A percentile compares a stretch with the other conserved stretches of the same genome.
Evolutionary conservation across 53 echinoderm and acorn worm species (phyloP).

Genomic region (Holothuria scabra): DNA sequence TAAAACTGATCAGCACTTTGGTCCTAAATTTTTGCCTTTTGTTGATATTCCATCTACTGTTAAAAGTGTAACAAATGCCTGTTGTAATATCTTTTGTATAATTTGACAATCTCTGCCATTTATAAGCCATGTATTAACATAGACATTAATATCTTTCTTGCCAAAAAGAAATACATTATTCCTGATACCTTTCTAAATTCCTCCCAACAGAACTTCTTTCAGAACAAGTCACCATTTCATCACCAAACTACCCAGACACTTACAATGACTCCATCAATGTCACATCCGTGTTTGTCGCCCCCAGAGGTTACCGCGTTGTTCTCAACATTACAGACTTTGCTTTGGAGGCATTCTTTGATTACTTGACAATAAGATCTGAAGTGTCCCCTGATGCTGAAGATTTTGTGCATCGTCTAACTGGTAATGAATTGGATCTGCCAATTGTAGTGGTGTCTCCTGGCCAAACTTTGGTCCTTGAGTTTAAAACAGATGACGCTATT

Average conservation of each 20-base stretch:
- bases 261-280: not conserved
- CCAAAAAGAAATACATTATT: too few relatives aligned
- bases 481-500: not conserved
- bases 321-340: conserved; percentile 27
- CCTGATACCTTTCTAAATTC: too few relatives aligned
- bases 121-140: too few relatives aligned
- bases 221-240: not conserved
- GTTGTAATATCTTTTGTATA: too few relatives aligned
- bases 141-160: too few relatives aligned
- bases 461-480: not conserved
- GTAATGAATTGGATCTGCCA: not conserved
- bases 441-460: not conserved
- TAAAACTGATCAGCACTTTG: too few relatives aligned
- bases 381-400: too few relatives aligned
- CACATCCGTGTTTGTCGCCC: conserved; percentile 1
- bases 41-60: too few relatives aligned
- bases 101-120: too few relatives aligned
- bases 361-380: not conserved
- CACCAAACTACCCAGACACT: not conserved
- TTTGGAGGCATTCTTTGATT: conserved; percentile 3
- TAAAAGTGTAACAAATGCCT: too few relatives aligned
- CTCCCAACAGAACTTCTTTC: not conserved
- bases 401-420: not conserved
- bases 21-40: too few relatives aligned
- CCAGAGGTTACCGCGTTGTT: not conserved